These are phyloP conservation scores for Drosophila pegasa DNA, from an alignment of 2,888 invertebrate genomes.

Conservation along the genomic window DNA sequence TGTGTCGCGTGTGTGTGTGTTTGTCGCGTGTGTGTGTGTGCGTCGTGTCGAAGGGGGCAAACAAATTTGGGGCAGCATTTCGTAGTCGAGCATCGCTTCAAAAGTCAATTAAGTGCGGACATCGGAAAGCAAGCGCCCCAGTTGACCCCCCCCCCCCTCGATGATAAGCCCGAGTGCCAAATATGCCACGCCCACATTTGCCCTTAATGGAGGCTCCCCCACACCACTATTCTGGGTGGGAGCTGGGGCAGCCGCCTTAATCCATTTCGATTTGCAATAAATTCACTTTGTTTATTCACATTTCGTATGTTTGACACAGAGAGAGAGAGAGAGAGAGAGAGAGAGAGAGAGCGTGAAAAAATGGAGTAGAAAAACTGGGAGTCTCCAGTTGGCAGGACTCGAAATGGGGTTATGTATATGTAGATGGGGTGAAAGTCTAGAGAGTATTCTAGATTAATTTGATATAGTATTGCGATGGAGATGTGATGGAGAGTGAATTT, in stretches of 20 bases:
- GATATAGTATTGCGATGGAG: neutral
- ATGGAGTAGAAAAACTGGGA: constrained; percentile 1
- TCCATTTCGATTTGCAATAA: constrained; percentile 80
- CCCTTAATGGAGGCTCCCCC: neutral
- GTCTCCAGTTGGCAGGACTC: constrained; percentile 9
- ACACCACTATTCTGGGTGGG: neutral
- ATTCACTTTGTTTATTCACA: constrained; percentile 70
- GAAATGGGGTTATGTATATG: neutral
- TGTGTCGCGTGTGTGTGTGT: constrained; percentile 3
- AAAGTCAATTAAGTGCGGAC: constrained; percentile 74
- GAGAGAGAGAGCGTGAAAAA: neutral
- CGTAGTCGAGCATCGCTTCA: constrained; percentile 60
- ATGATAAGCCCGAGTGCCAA: constrained; percentile 27
- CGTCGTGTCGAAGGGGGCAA: neutral
- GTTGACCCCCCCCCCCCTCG: neutral
- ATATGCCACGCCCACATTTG: constrained; percentile 36
- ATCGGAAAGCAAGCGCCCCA: constrained; percentile 9
- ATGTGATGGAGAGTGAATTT: neutral
- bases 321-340: no score
- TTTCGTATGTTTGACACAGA: constrained; percentile 41
- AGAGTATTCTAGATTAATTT: neutral
- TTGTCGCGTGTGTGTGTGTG: constrained; percentile 5
- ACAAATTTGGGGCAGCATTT: constrained; percentile 49
- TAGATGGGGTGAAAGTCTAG: neutral
- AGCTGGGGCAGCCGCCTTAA: constrained; percentile 35